These are phyloP conservation scores for Ctenochaetus hawaiiensis DNA, from an alignment of 2,797 vertebrate genomes.

Conservation along the genomic window DNA sequence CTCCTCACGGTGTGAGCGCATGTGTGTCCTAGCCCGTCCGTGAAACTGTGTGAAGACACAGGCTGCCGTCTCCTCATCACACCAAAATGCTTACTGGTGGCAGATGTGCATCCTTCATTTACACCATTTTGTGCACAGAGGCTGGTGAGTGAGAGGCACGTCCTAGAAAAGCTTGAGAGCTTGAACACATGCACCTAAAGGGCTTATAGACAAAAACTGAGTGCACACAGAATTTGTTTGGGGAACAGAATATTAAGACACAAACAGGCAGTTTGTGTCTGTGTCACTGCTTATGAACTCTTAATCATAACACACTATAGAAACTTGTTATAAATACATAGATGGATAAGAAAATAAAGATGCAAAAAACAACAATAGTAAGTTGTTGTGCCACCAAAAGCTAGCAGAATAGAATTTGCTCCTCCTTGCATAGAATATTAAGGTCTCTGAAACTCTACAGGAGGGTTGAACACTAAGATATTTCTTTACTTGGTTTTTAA, in stretches of 20 bases:
- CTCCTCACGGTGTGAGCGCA: slow-evolving; percentile 28
- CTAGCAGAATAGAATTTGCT: background rate
- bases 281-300: background rate
- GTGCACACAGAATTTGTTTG: background rate
- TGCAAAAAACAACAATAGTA: too few species aligned
- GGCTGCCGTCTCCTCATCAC: slow-evolving; percentile 9
- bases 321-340: background rate
- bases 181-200: background rate
- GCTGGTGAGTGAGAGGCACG: slow-evolving; percentile 7
- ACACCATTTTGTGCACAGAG: slow-evolving; percentile 4
- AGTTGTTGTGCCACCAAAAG: background rate
- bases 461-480: too few species aligned
- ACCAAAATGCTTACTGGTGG: slow-evolving; percentile 6
- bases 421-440: background rate
- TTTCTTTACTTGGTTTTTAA: background rate
- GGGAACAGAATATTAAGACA: background rate
- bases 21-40: slow-evolving; percentile 31
- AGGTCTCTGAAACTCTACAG: background rate
- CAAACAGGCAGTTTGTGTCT: background rate
- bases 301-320: background rate
- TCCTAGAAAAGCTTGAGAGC: background rate
- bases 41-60: slow-evolving; percentile 28
- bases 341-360: background rate
- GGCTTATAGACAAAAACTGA: background rate
- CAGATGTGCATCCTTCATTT: slow-evolving; percentile 17